Base-by-base conservation (phyloP, 2,888 invertebrate genomes). In the Spodoptera picta region DNA sequence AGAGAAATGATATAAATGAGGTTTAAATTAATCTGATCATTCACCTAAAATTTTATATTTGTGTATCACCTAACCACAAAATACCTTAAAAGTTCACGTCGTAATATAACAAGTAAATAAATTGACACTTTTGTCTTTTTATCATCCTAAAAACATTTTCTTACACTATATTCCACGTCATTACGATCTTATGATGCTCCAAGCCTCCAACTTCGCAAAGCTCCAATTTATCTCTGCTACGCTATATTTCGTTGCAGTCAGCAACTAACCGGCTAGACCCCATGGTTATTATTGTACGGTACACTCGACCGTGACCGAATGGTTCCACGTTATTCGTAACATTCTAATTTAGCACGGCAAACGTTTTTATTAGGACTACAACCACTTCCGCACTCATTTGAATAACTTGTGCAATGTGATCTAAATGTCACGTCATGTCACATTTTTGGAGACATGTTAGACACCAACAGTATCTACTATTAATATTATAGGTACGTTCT, bases 291-390 rank as follows among this genome's bases (percentile, higher is more conserved):
- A 67, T 63, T 67, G 58, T 60, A 47, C 24, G 24, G 12, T 9
- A 59, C 60, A 52, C 44, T 67, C 47, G 50, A 65, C 57, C 74
- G 58, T 75, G 65, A 69, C 74, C 9, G 24, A 69, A 19, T 64
- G 61, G 47, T 62, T 61, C 58, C 59, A 68, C 53, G 51, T 61
- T 66, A 66, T 60, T 69, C 24, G 69, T 53, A 62, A 73, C 75
- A 64, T 53, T 73, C 66, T 24, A 76, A 77, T 75, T 77, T 77
- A 46, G 61, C 66, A 77, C 66, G 65, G 69, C 55, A 53, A 57
- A 69, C 65, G 60, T 73, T 66, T 74, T 77, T 73, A 73, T 69
- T 64, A 23, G 42, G 50, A 49, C 57, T 23, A 36, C 36, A 36
- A 36, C 45, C 27, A 66, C 62, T 73, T 73, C 75, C 74, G 73